Conservation (phyloP, 2,888 invertebrate genomes). For the Noctua janthe region DNA sequence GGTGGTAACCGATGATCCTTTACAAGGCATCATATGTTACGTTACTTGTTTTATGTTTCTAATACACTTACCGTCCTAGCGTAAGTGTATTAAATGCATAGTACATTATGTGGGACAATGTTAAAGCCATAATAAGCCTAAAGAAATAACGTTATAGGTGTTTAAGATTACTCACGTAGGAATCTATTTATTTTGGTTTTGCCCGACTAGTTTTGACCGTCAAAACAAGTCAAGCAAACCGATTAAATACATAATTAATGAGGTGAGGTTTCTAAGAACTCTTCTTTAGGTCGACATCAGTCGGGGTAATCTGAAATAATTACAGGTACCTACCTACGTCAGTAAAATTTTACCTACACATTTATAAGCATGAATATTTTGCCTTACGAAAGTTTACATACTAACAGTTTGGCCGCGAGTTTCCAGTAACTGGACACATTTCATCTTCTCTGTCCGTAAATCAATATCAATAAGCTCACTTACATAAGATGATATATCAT, state of each 20-base stretch:
- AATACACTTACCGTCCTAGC: slow-evolving; percentile 52
- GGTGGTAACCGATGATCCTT: slow-evolving; percentile 20
- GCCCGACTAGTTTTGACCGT: background rate
- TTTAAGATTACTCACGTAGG: background rate
- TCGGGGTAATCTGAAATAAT: background rate
- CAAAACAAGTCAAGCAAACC: background rate
- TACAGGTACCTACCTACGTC: background rate
- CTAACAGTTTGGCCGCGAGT: background rate
- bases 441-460: slow-evolving; percentile 11
- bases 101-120: slow-evolving; percentile 35
- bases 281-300: background rate
- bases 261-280: background rate
- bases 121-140: background rate
- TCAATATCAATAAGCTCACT: slow-evolving; percentile 37
- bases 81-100: slow-evolving; percentile 56
- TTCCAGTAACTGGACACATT: slow-evolving; percentile 5
- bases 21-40: slow-evolving; percentile 47
- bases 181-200: slow-evolving; percentile 6
- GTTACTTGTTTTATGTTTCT: slow-evolving; percentile 48
- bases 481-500: slow-evolving; percentile 19
- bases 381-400: background rate
- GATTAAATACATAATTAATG: background rate
- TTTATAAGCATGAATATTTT: background rate
- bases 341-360: background rate
- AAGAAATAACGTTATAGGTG: background rate